A percentile compares a stretch with the other conserved stretches of the same genome.
These are phyloP conservation scores for Syngnathus floridae DNA, from an alignment of 2,113 vertebrate genomes.

Conservation along the genomic window DNA sequence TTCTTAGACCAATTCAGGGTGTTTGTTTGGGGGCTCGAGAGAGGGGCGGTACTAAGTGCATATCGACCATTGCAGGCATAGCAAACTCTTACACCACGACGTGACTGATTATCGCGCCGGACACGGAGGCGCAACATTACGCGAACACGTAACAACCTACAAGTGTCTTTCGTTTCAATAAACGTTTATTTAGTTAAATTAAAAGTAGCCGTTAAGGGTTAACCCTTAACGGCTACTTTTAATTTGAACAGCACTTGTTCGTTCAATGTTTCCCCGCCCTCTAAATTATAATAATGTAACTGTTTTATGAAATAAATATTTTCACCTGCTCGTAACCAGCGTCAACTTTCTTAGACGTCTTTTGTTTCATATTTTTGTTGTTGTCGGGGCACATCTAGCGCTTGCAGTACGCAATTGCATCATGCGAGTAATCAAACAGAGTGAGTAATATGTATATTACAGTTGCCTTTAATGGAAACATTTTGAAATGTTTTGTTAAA, in stretches of 20 bases:
- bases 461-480: too few relatives aligned
- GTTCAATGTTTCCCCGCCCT: too few relatives aligned
- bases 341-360: background rate
- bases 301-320: too few relatives aligned
- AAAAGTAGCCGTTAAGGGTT: background rate
- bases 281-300: too few relatives aligned
- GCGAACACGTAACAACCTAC: background rate
- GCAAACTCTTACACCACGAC: background rate
- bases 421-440: too few relatives aligned
- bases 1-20: background rate
- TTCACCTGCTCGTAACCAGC: background rate
- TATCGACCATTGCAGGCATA: slow-evolving; percentile 2
- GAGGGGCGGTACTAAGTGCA: background rate
- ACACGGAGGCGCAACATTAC: background rate
- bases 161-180: background rate
- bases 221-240: background rate
- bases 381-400: background rate
- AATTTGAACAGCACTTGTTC: background rate
- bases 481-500: too few relatives aligned
- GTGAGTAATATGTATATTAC: too few relatives aligned
- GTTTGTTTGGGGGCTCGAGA: slow-evolving; percentile 7
- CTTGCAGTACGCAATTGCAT: background rate
- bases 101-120: background rate
- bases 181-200: background rate
- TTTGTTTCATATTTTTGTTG: background rate